These are phyloP conservation scores for Orthonychiurus folsomi DNA, from an alignment of 2,888 invertebrate species.

Conservation along the genomic window DNA sequence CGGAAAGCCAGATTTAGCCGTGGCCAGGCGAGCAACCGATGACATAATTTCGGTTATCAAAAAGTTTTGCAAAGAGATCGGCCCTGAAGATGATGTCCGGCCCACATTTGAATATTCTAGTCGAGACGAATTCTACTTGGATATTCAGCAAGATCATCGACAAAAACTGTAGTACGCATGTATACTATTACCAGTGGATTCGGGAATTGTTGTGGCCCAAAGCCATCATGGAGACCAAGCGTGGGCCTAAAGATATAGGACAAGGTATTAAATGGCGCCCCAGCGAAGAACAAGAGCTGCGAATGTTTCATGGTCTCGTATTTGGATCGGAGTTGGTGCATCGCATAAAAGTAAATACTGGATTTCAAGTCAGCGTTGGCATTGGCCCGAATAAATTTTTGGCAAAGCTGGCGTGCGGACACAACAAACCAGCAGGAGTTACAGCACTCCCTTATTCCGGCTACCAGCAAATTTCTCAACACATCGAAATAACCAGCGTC, in stretches of 20 bases:
- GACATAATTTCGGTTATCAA: not conserved
- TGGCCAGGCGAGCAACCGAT: not conserved
- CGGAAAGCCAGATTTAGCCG: not conserved
- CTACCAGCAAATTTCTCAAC: not conserved
- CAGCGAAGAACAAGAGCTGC: too few relatives aligned
- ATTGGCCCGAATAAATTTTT: constrained; percentile 9
- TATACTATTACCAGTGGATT: too few relatives aligned
- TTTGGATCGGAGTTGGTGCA: constrained; percentile 10
- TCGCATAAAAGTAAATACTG: constrained; percentile 6
- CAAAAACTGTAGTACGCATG: not conserved
- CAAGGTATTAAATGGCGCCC: too few relatives aligned
- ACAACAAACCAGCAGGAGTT: constrained; percentile 14
- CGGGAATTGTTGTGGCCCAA: not conserved
- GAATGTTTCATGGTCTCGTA: not conserved
- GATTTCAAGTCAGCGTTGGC: constrained; percentile 11
- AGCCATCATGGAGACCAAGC: not conserved
- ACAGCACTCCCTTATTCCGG: not conserved
- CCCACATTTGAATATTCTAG: not conserved
- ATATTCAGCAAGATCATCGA: too few relatives aligned
- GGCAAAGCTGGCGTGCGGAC: constrained; percentile 11
- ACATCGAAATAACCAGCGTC: not conserved
- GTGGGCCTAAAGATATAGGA: too few relatives aligned
- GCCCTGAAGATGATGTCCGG: not conserved
- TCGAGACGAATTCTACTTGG: constrained; percentile 8
- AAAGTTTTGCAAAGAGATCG: not conserved